Base-by-base conservation (phyloP, 1,140 invertebrate genomes). In the Macrobrachium rosenbergii region DNA sequence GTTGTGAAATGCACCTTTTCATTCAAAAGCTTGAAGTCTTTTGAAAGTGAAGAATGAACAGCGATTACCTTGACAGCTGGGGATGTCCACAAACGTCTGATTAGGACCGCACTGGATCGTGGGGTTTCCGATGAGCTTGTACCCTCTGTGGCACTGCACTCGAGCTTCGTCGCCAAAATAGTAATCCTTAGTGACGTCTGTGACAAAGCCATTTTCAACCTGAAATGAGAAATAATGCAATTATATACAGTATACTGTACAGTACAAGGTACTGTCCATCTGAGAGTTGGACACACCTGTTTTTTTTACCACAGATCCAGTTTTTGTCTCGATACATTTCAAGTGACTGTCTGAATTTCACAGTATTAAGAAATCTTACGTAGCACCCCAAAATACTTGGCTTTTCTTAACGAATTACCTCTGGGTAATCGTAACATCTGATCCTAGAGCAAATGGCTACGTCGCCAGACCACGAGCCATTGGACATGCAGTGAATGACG, bases 381-480 rank as follows among this genome's bases (percentile, higher is more conserved):
- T 37, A 3, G 28, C 3, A 37, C 3, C 28, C 28, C 3, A 37
- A 2, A 37, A 37, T 1, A 80, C 21, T 82, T 75, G 62, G 97
- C 96, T 45, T 96, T 95, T 28, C 97, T 94, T 89, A 96, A 96
- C 17, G 96, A 96, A 95, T 94, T 58, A 98, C 95, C 91, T 95
- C 94, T 1, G 98, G 98, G 86, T 98, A 94, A 75, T 94, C 94
- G 7, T 95, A 94, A 92, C 98, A 99, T 84, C 95, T 92, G 16
- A 96, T 95, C 89, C 95, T 89, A 23, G 96, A 94, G 92, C 98
- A 99, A 8, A 94, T 94, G 19, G 98, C 98, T 19, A 98, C 96
- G 86, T 95, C 94, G 76, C 96, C 96, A 64, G 97, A 98, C 98
- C 98, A 99, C 11, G 97, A 97, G 43, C 98, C 98, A 91, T 99